Evolutionary conservation across 2,888 invertebrate genomes (phyloP).

Genomic region (Leptinotarsa tumamoca): DNA sequence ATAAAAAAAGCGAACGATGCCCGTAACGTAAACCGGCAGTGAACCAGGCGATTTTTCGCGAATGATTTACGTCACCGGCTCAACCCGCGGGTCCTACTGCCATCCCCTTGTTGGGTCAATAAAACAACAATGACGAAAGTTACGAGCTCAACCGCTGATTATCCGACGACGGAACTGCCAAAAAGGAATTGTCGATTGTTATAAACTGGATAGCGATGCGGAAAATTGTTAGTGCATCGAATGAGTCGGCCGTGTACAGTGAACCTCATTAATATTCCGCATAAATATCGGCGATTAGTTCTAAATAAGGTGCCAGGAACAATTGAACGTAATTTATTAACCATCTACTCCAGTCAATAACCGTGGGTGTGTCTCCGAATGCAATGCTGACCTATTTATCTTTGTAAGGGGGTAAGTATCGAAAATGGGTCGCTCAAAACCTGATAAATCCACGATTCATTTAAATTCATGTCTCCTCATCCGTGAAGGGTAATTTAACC

Average conservation of each 20-base stretch:
- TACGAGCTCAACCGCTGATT: constrained; percentile 14
- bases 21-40: neutral
- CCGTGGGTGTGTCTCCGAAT: constrained; percentile 44
- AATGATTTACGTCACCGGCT: constrained; percentile 3
- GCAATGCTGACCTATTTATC: constrained; percentile 47
- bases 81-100: constrained; percentile 9
- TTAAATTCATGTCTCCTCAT: neutral
- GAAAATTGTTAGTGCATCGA: constrained; percentile 2
- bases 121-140: constrained; percentile 34
- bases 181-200: constrained; percentile 8
- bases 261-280: neutral
- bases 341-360: constrained; percentile 40
- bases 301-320: constrained; percentile 3
- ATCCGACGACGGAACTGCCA: constrained; percentile 20
- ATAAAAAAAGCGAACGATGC: constrained; percentile 35
- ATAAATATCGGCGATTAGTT: neutral
- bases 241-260: neutral
- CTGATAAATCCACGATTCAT: neutral
- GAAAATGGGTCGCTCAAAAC: neutral
- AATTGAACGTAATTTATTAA: constrained; percentile 27
- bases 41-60: constrained; percentile 4
- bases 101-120: constrained; percentile 36
- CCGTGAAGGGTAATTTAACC: constrained; percentile 8
- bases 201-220: neutral
- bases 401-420: constrained; percentile 39